Evolutionary conservation across 2,797 vertebrate genomes (phyloP), one percentile per base, ranked within the genome.

Genomic region (Takifugu rubripes): DNA sequence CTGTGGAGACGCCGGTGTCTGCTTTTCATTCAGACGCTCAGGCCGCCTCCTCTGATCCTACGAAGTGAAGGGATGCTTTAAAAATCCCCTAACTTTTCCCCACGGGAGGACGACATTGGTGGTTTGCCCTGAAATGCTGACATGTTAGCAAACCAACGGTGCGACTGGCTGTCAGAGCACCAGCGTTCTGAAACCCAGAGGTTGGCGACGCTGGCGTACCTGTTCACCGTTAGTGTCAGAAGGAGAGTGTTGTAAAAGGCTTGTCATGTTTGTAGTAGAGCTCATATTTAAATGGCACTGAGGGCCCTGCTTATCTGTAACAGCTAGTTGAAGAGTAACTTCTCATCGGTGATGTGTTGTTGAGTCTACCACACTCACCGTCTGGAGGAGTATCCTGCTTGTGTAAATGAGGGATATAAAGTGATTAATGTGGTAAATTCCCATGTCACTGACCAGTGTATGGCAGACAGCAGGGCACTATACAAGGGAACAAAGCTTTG

Each of bases 341-440:
- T 11, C 36, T 54, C 33, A 12, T 43, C 15, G 2, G 9, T 2
- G 25, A 40, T 25, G 51, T 63, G 25, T 54, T 36, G 8, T 44
- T 6, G 31, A 26, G 46, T 49, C 44, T 73, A 65, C 81, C 49
- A 81, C 81, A 1, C 31, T 80, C 51, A 55, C 51, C 0, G 61
- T 75, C 75, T 75, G 62, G 15, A 71, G 56, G 53, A 68, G 60
- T 58, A 64, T 52, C 6, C 7, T 33, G 33, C 11, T 33, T 33
- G 9, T 12, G 1, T 14, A 12, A 14, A 21, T 21, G 21, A 21
- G 21, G 21, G 21, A 21, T 3, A 3, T 12, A 3, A 40, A 1
- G 12, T 14, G 12, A 14, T 14, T 40, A 4, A 40, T 40, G 2
- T 2, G 15, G 12, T 3, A 14, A 14, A 40, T 14, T 40, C 12